Conservation (phyloP, 2,113 vertebrate genomes). For the Atractosteus spatula region DNA sequence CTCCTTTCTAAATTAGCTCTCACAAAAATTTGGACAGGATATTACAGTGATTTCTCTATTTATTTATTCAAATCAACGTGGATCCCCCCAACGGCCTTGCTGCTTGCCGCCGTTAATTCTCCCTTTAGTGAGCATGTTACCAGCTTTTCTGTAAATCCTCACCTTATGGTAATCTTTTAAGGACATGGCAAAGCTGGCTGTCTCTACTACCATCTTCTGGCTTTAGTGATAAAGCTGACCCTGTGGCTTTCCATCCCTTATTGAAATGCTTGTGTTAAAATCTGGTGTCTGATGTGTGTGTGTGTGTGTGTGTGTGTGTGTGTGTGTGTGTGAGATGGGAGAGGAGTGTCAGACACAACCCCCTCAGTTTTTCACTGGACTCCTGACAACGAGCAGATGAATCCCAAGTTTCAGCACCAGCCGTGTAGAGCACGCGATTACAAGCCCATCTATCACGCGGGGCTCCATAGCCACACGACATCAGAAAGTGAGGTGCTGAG, state of each 20-base stretch:
- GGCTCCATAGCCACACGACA: too few relatives aligned
- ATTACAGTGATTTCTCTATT: background rate
- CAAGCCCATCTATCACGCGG: too few relatives aligned
- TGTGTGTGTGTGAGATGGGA: too few relatives aligned
- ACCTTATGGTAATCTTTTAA: background rate
- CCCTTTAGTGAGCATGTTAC: background rate
- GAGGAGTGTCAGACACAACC: too few relatives aligned
- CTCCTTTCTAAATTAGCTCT: slow-evolving; percentile 5
- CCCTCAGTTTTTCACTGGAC: too few relatives aligned
- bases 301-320: too few relatives aligned
- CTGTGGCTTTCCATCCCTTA: background rate
- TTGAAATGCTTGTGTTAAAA: background rate
- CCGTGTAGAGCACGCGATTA: too few relatives aligned
- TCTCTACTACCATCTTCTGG: background rate
- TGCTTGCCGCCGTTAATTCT: background rate
- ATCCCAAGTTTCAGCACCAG: too few relatives aligned
- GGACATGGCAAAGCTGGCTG: background rate
- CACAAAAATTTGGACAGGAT: slow-evolving; percentile 1
- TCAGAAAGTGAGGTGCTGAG: too few relatives aligned
- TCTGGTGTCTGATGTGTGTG: too few relatives aligned
- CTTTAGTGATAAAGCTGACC: background rate
- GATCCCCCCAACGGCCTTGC: background rate
- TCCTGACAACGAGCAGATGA: too few relatives aligned
- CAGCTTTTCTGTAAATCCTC: background rate
- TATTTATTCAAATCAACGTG: background rate